phyloP scores from a whole-genome alignment of 1,140 invertebrate species.

The Nephila pilipes region DNA sequence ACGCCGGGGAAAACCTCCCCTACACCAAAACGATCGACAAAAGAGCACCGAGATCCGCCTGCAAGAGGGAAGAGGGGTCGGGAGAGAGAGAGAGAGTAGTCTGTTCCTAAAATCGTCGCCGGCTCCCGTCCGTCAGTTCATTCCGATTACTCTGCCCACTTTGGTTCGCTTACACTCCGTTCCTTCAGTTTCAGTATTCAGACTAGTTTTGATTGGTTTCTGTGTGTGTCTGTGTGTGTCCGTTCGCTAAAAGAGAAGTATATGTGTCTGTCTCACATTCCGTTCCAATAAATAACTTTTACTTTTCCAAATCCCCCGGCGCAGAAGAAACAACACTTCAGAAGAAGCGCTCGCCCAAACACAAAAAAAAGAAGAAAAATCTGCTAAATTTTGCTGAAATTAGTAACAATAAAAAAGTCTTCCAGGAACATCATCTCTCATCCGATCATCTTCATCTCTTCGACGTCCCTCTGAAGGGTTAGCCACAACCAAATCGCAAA shows the following conservation, averaged over 20 bases:
- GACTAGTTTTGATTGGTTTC: constrained; percentile 49
- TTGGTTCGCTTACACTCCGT: constrained; percentile 55
- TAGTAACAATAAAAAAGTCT: constrained; percentile 22
- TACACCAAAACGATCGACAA: constrained; percentile 66
- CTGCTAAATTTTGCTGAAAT: background rate
- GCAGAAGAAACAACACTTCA: background rate
- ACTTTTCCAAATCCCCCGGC: background rate
- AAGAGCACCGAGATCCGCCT: constrained; percentile 54
- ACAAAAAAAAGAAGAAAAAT: background rate
- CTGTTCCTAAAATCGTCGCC: constrained; percentile 61
- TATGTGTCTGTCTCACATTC: background rate
- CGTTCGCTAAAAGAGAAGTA: background rate
- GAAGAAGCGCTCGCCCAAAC: constrained; percentile 29
- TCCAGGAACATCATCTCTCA: constrained; percentile 55
- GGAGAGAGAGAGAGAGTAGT: background rate
- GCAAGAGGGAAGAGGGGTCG: constrained; percentile 32
- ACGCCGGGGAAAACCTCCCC: constrained; percentile 47
- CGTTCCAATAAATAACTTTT: constrained; percentile 41
- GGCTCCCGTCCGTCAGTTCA: constrained; percentile 43
- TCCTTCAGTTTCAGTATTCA: constrained; percentile 40
- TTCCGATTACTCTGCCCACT: constrained; percentile 35
- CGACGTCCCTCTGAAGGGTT: background rate
- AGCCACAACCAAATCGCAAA: constrained; percentile 37
- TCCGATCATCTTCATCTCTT: background rate
- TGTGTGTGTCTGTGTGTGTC: constrained; percentile 11